phyloP scores from a whole-genome alignment of 2,797 vertebrate genomes.

The Sandelia bainsii region DNA sequence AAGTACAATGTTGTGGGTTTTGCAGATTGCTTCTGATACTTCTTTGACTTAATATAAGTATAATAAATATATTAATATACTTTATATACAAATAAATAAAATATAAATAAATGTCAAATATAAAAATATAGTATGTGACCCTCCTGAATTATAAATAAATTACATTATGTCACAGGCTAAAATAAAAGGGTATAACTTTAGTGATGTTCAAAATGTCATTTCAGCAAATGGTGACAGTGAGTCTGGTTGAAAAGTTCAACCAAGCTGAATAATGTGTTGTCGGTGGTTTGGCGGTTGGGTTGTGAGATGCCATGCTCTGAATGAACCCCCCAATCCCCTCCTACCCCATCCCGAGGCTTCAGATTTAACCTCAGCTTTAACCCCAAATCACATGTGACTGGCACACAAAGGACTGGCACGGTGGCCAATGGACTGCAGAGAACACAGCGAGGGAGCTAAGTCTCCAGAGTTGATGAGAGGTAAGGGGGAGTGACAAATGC shows the following conservation, averaged over 20 bases:
- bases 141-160: neutral
- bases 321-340: neutral
- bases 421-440: slow-evolving; percentile 22
- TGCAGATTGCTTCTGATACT: too few species aligned
- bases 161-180: neutral
- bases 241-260: slow-evolving; percentile 50
- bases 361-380: slow-evolving; percentile 15
- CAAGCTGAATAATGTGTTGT: slow-evolving; percentile 20
- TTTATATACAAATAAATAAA: too few species aligned
- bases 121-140: too few species aligned
- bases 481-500: neutral
- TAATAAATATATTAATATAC: too few species aligned
- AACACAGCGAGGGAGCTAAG: slow-evolving; percentile 11
- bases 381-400: slow-evolving; percentile 45
- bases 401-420: slow-evolving; percentile 48
- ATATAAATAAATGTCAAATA: neutral
- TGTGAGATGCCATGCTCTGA: slow-evolving; percentile 17
- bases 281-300: neutral
- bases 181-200: neutral
- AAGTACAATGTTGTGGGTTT: neutral
- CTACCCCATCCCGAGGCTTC: neutral
- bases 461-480: slow-evolving; percentile 1
- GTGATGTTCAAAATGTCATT: slow-evolving; percentile 19
- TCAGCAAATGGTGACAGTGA: slow-evolving; percentile 21
- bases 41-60: too few species aligned